These are phyloP conservation scores for Rhagoletis pomonella DNA, from an alignment of 1,140 invertebrate genomes.

Conservation along the genomic window DNA sequence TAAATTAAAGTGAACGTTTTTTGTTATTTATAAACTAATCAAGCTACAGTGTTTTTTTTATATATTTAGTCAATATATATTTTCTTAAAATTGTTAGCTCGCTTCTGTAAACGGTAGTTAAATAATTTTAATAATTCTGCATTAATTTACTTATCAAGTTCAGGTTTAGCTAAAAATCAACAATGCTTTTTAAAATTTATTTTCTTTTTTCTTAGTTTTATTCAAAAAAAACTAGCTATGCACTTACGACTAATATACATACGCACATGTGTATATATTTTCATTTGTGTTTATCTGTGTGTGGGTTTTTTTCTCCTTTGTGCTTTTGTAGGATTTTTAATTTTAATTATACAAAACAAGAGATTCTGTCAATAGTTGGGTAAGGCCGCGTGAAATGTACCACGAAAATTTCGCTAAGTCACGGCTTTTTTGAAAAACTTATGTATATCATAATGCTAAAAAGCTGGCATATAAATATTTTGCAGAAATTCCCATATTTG, in stretches of 20 bases:
- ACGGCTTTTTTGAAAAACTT: no score
- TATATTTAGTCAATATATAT: slow-evolving; percentile 39
- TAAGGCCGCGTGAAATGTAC: no score
- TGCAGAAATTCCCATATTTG: no score
- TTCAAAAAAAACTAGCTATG: slow-evolving; percentile 30
- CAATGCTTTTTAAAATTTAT: slow-evolving; percentile 45
- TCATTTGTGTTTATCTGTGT: slow-evolving; percentile 33
- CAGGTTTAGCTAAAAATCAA: slow-evolving; percentile 56
- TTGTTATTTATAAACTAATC: slow-evolving; percentile 56
- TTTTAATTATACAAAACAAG: no score
- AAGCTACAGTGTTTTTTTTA: slow-evolving; percentile 57
- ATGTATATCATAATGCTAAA: no score
- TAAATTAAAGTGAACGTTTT: slow-evolving; percentile 2
- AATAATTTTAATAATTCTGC: slow-evolving; percentile 15
- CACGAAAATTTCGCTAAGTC: no score
- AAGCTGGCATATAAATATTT: no score
- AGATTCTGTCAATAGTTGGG: not conserved
- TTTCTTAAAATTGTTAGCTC: not conserved
- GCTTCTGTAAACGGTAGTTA: not conserved
- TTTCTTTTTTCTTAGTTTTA: slow-evolving; percentile 28
- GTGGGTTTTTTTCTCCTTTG: not conserved
- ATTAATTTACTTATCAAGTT: slow-evolving; percentile 56
- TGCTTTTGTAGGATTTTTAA: not conserved
- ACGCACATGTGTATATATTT: not conserved
- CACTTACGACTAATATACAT: not conserved